These are phyloP conservation scores for Poeciliopsis occidentalis DNA, from an alignment of 2,113 vertebrate species.

Conservation along the genomic window DNA sequence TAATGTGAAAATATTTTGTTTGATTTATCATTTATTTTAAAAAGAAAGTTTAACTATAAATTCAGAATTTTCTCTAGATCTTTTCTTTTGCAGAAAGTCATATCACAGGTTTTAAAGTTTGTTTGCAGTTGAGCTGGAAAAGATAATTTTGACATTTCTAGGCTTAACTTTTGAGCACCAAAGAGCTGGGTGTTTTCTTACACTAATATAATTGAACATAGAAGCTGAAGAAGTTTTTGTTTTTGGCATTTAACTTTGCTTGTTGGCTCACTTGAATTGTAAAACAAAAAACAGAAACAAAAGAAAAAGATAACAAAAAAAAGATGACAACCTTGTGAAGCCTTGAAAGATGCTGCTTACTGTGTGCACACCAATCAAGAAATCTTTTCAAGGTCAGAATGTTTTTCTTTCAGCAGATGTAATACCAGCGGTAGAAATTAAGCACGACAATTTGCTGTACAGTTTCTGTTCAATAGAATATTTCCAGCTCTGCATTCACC, in stretches of 20 bases:
- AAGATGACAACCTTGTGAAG: not conserved
- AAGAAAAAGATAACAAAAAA: no score
- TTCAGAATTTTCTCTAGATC: no score
- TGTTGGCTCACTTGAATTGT: not conserved
- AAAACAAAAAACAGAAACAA: no score
- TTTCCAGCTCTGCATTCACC: slow-evolving; percentile 19
- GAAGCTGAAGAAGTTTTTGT: not conserved
- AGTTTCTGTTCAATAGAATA: not conserved
- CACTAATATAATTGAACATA: not conserved
- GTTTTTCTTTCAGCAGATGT: not conserved
- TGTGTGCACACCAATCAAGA: not conserved
- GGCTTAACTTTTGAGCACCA: no score
- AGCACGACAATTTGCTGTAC: not conserved
- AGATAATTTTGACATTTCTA: no score
- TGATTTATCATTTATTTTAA: no score
- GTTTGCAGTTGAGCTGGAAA: no score
- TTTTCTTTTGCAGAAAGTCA: no score
- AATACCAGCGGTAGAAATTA: not conserved
- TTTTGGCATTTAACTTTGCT: not conserved
- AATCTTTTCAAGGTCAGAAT: not conserved
- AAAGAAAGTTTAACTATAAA: no score
- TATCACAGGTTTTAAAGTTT: no score
- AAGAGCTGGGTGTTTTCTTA: not conserved
- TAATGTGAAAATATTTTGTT: no score
- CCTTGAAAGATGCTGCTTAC: not conserved